These are phyloP conservation scores for Drosophila neutralis DNA, from an alignment of 2,888 invertebrate species.

Conservation along the genomic window DNA sequence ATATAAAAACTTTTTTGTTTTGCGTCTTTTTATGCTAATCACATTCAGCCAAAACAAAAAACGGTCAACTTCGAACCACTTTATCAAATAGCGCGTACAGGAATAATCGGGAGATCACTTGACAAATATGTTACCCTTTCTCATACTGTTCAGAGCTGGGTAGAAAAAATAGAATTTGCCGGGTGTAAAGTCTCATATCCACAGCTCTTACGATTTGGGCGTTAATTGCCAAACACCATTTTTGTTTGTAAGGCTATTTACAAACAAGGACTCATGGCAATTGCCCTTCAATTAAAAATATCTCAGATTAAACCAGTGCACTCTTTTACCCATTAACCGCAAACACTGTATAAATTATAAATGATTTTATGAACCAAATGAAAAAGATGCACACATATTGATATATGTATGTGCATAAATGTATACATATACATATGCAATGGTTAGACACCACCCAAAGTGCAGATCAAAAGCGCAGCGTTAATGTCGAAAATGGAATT, in stretches of 20 bases:
- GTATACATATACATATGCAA: background rate
- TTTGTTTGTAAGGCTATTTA: background rate
- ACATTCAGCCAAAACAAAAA: background rate
- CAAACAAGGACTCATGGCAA: background rate
- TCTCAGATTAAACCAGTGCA: background rate
- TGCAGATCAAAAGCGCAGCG: conserved; percentile 39
- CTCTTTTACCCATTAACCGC: conserved; percentile 27
- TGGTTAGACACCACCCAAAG: background rate
- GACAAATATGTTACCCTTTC: background rate
- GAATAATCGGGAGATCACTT: background rate
- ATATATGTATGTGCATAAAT: background rate
- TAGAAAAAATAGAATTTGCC: background rate
- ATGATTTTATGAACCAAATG: background rate
- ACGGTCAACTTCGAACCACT: background rate
- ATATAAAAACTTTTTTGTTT: too few relatives aligned
- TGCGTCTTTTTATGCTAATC: background rate
- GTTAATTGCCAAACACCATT: background rate
- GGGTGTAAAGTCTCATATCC: background rate
- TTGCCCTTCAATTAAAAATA: background rate
- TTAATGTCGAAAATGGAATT: conserved; percentile 34
- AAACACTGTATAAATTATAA: conserved; percentile 23
- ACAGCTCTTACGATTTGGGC: background rate
- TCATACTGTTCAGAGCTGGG: background rate
- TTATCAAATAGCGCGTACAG: background rate
- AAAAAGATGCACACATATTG: background rate